phyloP scores from a whole-genome alignment of 2,113 vertebrate genomes.

The Urocynchramus pylzowi region DNA sequence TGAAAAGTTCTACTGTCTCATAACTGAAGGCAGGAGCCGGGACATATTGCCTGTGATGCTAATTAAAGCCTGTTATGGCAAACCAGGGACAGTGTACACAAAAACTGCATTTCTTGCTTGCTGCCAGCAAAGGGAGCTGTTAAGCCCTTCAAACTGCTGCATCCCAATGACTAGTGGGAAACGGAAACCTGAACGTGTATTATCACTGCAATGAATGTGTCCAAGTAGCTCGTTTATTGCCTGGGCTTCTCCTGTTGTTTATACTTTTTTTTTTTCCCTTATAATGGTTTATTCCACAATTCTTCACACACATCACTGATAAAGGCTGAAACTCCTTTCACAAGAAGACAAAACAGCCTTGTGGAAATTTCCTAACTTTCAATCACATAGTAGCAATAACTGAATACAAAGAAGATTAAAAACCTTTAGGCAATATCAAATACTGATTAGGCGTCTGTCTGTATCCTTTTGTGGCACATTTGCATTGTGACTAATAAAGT shows the following conservation, averaged over 20 bases:
- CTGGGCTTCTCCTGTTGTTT: neutral
- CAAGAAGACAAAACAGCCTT: neutral
- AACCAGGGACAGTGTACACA: neutral
- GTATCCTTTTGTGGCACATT: neutral
- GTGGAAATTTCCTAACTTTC: neutral
- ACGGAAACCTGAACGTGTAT: fast-evolving
- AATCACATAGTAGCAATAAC: neutral
- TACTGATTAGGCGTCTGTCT: neutral
- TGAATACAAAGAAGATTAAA: neutral
- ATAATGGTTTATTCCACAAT: neutral
- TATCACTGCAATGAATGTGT: neutral
- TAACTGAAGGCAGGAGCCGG: neutral
- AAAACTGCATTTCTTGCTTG: neutral
- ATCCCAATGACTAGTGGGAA: neutral
- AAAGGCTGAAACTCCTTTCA: neutral
- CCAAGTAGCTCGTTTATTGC: neutral
- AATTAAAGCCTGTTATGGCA: neutral
- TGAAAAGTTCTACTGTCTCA: neutral
- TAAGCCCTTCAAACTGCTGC: neutral
- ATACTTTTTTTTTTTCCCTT: neutral
- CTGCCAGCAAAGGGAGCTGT: slow-evolving; percentile 52
- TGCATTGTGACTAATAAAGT: neutral
- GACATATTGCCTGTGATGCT: neutral
- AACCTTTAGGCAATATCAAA: neutral
- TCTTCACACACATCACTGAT: neutral